Conservation (phyloP, 2,113 vertebrate genomes). For the Nanger granti region DNA sequence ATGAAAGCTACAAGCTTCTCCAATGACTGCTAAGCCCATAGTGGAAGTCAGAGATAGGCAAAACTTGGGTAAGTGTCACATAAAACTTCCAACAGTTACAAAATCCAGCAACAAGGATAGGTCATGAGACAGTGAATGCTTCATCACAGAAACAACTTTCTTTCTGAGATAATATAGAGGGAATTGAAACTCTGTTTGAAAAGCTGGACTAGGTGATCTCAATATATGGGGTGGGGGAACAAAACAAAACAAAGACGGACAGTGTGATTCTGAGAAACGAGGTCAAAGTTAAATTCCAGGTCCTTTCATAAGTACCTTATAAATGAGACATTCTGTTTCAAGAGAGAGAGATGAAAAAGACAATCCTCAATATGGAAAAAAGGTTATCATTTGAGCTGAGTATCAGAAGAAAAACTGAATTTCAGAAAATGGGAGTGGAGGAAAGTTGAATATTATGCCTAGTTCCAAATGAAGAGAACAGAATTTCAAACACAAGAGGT, state of each 20-base stretch:
- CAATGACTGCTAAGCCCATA: background rate
- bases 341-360: background rate
- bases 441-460: background rate
- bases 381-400: background rate
- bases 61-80: background rate
- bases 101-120: background rate
- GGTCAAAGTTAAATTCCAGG: background rate
- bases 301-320: background rate
- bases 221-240: background rate
- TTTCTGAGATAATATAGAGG: background rate
- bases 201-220: background rate
- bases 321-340: background rate
- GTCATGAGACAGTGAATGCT: background rate
- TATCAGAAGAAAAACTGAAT: background rate
- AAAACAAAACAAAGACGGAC: background rate
- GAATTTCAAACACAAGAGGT: background rate
- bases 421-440: slow-evolving; percentile 1
- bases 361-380: background rate
- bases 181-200: background rate
- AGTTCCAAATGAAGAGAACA: background rate
- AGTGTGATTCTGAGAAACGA: slow-evolving; percentile 20
- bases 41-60: background rate
- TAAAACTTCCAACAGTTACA: background rate
- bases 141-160: background rate
- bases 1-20: background rate